A percentile compares a stretch with the other conserved stretches of the same genome.
phyloP scores from a whole-genome alignment of 2,797 vertebrate species.

The Apogon talboti region DNA sequence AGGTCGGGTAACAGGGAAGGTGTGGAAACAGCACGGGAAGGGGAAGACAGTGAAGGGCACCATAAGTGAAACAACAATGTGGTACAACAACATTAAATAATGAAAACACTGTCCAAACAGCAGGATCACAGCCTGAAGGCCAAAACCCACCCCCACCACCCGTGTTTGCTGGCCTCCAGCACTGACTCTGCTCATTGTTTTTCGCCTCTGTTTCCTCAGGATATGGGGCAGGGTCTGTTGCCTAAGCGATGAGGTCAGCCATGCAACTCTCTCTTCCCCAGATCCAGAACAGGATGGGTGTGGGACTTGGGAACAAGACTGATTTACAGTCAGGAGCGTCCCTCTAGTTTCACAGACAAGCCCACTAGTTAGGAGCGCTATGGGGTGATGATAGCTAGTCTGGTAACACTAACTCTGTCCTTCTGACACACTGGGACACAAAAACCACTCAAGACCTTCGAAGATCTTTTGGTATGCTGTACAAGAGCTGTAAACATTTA shows the following conservation, averaged over 20 bases:
- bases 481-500: conserved; percentile 67
- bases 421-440: conserved; percentile 55
- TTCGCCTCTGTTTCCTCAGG: conserved; percentile 81
- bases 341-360: conserved; percentile 44
- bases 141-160: conserved; percentile 34
- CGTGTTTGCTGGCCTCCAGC: conserved; percentile 49
- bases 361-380: conserved; percentile 58
- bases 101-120: conserved; percentile 35
- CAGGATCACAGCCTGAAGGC: conserved; percentile 31
- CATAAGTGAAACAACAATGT: conserved; percentile 33
- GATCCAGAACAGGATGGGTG: conserved; percentile 81
- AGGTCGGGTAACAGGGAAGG: conserved; percentile 33
- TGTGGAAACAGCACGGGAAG: conserved; percentile 31
- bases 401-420: conserved; percentile 71
- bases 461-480: conserved; percentile 65
- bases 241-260: conserved; percentile 82
- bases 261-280: conserved; percentile 70
- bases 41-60: conserved; percentile 22
- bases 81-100: conserved; percentile 27
- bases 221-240: conserved; percentile 79
- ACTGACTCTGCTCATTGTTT: conserved; percentile 76
- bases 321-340: conserved; percentile 77
- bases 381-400: conserved; percentile 73
- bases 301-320: conserved; percentile 71
- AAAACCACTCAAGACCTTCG: conserved; percentile 62